Base-by-base conservation (phyloP, 2,113 vertebrate species). In the Muscicapa adusta region DNA sequence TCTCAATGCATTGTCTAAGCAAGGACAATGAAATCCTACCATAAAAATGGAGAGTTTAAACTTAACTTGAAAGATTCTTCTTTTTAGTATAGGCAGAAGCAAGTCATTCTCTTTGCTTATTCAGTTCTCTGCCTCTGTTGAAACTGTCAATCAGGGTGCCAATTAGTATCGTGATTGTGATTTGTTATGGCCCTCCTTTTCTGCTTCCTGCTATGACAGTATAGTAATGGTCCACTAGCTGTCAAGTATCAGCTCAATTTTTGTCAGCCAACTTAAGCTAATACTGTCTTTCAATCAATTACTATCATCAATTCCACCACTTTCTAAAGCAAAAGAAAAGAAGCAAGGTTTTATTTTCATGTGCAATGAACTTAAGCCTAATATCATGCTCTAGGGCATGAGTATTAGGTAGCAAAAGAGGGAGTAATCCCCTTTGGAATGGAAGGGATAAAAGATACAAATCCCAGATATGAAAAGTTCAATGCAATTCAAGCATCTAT, bases 121-220 rank as follows among this genome's bases (percentile, higher is more conserved):
- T 96, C 77, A 93, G 0, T 79, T 68, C 73, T 93, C 83, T 43
- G 12, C 56, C 16, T 29, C 17, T 89, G 50, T 61, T 93, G 61
- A 89, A 79, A 87, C 66, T 91, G 79, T 95, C 87, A 84, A 29
- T 93, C 91, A 96, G n/a, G 33, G 20, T 93, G 29, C 58, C 63
- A 92, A 74, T 91, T 92, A 95, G 13, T 89, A 66, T 34, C 83
- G 15, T 71, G 18, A 17, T 33, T 85, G 7, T 88, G 90, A 56
- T 47, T 8, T 76, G 54, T 89, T 88, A 50, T 34, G 63, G 54
- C 9, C 38, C 50, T 72, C 33, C 77, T 91, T 70, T 80, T 47
- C 54, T 70, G 10, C 74, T 91, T 91, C 14, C 38, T 94, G 18
- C 33, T 81, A 33, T 40, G 18, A 48, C 13, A 61, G 14, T 48